Evolutionary conservation across 2,113 vertebrate genomes (phyloP).

Genomic region (Tiliqua scincoides): DNA sequence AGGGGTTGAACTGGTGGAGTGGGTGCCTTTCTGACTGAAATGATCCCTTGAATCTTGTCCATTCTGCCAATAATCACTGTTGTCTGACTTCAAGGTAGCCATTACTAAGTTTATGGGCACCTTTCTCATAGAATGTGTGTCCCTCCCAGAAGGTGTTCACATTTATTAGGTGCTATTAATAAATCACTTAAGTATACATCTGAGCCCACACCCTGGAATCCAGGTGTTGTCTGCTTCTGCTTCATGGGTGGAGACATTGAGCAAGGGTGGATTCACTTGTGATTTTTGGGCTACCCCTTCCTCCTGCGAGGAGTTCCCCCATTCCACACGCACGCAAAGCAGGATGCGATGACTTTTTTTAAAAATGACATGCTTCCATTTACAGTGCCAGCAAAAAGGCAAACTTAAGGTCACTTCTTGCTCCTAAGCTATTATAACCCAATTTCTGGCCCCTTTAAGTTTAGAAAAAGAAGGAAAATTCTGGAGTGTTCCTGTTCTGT

Average conservation of each 20-base stretch:
- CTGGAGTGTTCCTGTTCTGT: too few relatives aligned
- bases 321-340: too few relatives aligned
- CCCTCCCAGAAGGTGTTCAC: neutral
- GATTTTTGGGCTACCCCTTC: neutral
- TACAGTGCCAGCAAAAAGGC: too few relatives aligned
- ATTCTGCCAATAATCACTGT: neutral
- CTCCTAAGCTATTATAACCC: neutral
- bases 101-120: neutral
- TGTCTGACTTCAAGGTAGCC: neutral
- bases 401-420: neutral
- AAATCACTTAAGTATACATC: neutral
- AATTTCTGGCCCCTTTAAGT: too few relatives aligned
- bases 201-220: neutral
- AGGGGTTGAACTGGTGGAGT: neutral
- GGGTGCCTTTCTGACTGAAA: neutral
- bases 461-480: too few relatives aligned
- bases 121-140: neutral
- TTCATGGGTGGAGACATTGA: neutral
- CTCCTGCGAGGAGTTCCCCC: neutral
- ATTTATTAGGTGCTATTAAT: neutral
- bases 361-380: neutral
- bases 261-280: neutral
- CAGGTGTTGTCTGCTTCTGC: neutral
- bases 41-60: neutral
- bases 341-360: too few relatives aligned